Evolutionary conservation across 37 sponge, comb jelly and placozoan species (phyloP).

Genomic region (Corticium candelabrum): DNA sequence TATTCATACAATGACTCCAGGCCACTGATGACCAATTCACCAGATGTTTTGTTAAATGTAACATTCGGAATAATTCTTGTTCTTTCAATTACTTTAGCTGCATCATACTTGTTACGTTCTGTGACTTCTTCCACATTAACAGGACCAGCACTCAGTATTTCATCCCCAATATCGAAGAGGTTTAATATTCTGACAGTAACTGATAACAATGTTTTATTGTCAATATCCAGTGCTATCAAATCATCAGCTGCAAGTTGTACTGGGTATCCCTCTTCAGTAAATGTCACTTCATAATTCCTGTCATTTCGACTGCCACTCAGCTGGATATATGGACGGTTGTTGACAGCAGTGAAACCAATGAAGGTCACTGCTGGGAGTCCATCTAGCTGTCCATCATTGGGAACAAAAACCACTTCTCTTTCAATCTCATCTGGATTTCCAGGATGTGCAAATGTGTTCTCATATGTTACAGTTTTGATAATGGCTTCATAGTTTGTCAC

Average conservation of each 20-base stretch:
- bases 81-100: constrained; percentile 29
- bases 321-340: constrained; percentile 59
- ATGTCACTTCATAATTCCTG: constrained; percentile 18
- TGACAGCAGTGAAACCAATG: constrained; percentile 57
- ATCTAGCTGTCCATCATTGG: constrained; percentile 50
- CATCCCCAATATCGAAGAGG: constrained; percentile 22
- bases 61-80: constrained; percentile 41
- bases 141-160: constrained; percentile 38
- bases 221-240: constrained; percentile 42
- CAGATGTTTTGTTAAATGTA: constrained; percentile 28
- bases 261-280: constrained; percentile 59
- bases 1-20: constrained; percentile 62
- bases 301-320: constrained; percentile 46
- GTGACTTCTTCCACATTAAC: constrained; percentile 20
- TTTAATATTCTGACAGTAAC: constrained; percentile 51
- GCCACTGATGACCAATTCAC: constrained; percentile 41
- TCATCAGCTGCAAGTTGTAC: constrained; percentile 33
- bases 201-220: constrained; percentile 56
- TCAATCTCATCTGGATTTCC: constrained; percentile 55
- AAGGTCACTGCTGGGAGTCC: constrained; percentile 33
- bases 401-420: constrained; percentile 44
- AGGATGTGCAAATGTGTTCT: constrained; percentile 57
- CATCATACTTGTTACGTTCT: constrained; percentile 13
- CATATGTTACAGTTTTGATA: constrained; percentile 55
- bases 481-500: constrained; percentile 39